phyloP scores from a whole-genome alignment of 2,888 invertebrate species.

The Pseudococcus viburni region DNA sequence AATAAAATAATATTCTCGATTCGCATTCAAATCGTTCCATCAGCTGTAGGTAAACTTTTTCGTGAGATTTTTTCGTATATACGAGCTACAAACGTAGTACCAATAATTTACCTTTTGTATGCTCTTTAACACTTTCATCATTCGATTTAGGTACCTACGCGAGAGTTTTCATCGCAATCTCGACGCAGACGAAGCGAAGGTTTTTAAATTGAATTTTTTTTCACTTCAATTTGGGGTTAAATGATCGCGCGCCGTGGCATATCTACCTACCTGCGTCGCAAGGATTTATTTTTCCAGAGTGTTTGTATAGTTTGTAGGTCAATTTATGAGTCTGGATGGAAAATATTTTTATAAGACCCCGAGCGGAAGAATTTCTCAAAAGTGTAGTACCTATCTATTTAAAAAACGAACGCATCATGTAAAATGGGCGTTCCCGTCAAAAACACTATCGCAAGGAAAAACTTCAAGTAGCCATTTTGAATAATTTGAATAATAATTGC shows the following conservation, averaged over 20 bases:
- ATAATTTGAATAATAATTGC: constrained; percentile 58
- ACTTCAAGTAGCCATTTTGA: constrained; percentile 56
- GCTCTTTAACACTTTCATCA: not conserved
- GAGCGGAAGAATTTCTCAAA: not conserved
- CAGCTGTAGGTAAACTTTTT: not conserved
- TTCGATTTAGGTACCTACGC: not conserved
- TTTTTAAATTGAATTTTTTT: constrained; percentile 16
- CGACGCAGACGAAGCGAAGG: not conserved
- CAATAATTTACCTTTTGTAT: constrained; percentile 1
- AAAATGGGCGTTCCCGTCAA: constrained; percentile 43
- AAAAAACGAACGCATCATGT: constrained; percentile 14
- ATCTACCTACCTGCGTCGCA: too few species aligned
- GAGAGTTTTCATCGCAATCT: too few species aligned
- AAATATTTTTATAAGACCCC: not conserved
- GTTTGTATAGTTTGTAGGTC: not conserved
- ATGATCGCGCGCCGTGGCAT: not conserved
- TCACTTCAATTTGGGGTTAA: not conserved
- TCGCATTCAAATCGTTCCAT: constrained; percentile 21
- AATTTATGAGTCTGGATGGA: not conserved
- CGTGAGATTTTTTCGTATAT: too few species aligned
- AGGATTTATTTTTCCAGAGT: too few species aligned
- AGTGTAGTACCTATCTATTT: not conserved
- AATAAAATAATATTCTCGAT: constrained; percentile 57
- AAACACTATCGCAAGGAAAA: constrained; percentile 22
- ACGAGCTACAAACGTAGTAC: too few species aligned